Evolutionary conservation across 2,113 vertebrate species (phyloP).

Genomic region (Zapornia atra): DNA sequence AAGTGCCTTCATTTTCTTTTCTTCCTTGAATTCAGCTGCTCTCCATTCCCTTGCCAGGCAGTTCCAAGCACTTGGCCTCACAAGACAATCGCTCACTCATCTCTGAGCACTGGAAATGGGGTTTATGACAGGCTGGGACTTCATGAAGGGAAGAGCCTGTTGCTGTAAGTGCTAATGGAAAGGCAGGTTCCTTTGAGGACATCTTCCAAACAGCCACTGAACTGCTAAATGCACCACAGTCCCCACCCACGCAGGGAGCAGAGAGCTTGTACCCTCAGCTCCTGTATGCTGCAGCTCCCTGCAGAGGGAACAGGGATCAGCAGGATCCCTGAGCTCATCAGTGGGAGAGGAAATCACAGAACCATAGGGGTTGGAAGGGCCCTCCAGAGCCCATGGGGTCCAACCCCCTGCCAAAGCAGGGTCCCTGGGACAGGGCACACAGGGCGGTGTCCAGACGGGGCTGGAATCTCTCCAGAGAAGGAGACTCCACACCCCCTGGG

Average conservation of each 20-base stretch:
- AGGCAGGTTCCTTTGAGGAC: conserved; percentile 12
- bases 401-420: too few relatives aligned
- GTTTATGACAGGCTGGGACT: not conserved
- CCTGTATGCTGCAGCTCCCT: not conserved
- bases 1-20: not conserved
- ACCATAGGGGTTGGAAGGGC: too few relatives aligned
- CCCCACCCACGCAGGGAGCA: not conserved
- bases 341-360: not conserved
- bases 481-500: too few relatives aligned
- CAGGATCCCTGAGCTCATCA: not conserved
- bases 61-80: not conserved
- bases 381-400: too few relatives aligned
- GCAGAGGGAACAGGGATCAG: not conserved
- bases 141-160: not conserved
- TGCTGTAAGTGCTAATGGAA: not conserved
- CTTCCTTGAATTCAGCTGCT: not conserved
- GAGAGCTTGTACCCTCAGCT: not conserved
- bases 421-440: too few relatives aligned
- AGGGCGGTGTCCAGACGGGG: too few relatives aligned
- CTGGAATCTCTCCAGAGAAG: too few relatives aligned
- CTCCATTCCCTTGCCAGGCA: not conserved
- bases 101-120: not conserved
- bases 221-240: not conserved
- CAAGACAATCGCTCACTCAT: not conserved
- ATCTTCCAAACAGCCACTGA: not conserved